Percentiles rank a stretch among this genome's conserved stretches.
Evolutionary conservation across 2,113 vertebrate genomes (phyloP).

Genomic region (Sturnus vulgaris): DNA sequence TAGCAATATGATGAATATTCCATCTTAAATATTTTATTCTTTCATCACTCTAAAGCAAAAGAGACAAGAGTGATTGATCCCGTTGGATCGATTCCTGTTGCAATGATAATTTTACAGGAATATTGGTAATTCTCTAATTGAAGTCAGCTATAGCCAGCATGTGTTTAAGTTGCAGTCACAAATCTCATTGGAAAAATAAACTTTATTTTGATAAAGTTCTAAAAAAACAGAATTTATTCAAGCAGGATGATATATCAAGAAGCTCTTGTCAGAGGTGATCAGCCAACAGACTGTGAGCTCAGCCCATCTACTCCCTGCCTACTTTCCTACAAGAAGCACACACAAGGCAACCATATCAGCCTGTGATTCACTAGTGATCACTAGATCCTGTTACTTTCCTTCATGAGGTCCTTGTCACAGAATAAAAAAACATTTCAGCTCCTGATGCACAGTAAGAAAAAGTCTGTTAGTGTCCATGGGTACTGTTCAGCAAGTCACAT

Average conservation of each 20-base stretch:
- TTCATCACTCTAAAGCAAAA: background rate
- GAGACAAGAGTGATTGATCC: background rate
- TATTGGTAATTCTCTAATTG: background rate
- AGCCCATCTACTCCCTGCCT: background rate
- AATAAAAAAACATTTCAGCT: background rate
- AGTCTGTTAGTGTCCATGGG: background rate
- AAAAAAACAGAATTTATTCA: background rate
- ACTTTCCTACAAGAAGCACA: background rate
- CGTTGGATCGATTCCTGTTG: too few species aligned
- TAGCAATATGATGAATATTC: background rate
- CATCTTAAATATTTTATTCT: background rate
- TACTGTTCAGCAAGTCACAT: background rate
- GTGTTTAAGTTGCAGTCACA: background rate
- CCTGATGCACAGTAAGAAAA: background rate
- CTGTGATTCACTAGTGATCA: background rate
- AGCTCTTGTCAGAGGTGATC: background rate
- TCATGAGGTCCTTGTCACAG: background rate
- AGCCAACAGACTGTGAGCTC: background rate
- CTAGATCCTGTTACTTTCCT: background rate
- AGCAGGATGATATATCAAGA: background rate
- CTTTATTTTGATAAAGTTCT: background rate
- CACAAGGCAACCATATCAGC: background rate
- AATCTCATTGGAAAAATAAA: background rate
- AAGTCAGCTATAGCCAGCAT: background rate
- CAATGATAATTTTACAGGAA: background rate